A percentile compares a stretch with the other conserved stretches of the same genome.
These are phyloP conservation scores for Vireo griseus DNA, from an alignment of 2,797 vertebrate genomes.

Conservation along the genomic window DNA sequence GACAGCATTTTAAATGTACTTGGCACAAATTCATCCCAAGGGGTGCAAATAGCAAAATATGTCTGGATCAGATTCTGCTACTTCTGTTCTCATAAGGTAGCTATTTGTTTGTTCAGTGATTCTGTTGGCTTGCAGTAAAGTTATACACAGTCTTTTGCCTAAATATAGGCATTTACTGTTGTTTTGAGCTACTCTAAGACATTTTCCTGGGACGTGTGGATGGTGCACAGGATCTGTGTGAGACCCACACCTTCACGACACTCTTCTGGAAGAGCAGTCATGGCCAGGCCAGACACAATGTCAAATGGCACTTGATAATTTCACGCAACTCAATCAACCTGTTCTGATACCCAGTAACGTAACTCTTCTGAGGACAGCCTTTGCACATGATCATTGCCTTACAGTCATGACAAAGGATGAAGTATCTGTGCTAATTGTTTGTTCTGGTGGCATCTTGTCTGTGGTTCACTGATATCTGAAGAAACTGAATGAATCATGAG, in stretches of 20 bases:
- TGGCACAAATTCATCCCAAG: not conserved
- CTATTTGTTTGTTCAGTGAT: not conserved
- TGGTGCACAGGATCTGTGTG: not conserved
- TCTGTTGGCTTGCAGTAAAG: not conserved
- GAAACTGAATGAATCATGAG: conserved; percentile 3
- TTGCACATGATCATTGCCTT: not conserved
- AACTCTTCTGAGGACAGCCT: not conserved
- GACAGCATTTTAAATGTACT: not conserved
- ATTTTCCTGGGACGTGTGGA: not conserved
- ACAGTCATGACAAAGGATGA: not conserved
- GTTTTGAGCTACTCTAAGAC: not conserved
- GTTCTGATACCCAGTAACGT: fast-evolving
- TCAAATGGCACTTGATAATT: not conserved
- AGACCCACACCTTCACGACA: not conserved
- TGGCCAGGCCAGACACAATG: not conserved
- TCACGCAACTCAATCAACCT: not conserved
- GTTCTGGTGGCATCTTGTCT: not conserved
- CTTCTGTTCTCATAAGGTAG: not conserved
- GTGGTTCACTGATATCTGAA: not conserved
- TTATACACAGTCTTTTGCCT: not conserved
- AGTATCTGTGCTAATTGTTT: not conserved
- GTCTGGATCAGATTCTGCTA: not conserved
- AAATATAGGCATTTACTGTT: not conserved
- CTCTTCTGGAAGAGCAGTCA: not conserved
- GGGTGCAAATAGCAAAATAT: not conserved